Percentiles rank a stretch among this genome's conserved stretches.
phyloP scores from a whole-genome alignment of 2,113 vertebrate species.

The Pardalotus punctatus region DNA sequence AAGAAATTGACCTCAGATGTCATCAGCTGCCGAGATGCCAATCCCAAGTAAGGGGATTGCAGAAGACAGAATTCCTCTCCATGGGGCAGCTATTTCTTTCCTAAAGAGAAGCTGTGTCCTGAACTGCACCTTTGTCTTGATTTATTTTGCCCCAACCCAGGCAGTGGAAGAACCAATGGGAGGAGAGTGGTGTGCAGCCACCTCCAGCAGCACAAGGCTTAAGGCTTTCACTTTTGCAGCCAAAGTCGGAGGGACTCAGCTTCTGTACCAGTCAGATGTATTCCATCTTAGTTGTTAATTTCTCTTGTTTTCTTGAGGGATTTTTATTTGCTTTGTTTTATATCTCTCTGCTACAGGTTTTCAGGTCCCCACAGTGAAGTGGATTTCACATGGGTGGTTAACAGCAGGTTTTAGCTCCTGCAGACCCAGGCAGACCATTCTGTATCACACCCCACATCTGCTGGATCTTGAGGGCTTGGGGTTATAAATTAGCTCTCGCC shows the following conservation, averaged over 20 bases:
- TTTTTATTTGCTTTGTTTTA: background rate
- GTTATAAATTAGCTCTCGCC: background rate
- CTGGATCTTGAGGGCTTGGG: background rate
- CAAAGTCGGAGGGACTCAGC: background rate
- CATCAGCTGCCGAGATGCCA: background rate
- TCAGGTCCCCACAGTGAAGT: background rate
- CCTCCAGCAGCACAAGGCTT: background rate
- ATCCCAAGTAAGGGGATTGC: background rate
- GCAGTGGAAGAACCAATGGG: accelerated
- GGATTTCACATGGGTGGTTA: background rate
- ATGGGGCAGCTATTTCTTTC: accelerated
- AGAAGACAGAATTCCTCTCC: background rate
- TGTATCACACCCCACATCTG: background rate
- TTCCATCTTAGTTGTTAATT: background rate
- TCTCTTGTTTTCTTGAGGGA: background rate
- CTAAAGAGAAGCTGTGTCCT: accelerated
- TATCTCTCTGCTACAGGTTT: background rate
- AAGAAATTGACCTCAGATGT: background rate
- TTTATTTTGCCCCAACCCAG: background rate
- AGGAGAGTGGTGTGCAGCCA: accelerated
- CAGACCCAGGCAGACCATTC: background rate
- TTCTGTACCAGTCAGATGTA: background rate
- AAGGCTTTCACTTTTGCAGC: background rate
- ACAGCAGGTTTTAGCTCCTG: background rate
- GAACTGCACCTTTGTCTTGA: background rate